Percentiles rank a stretch among this genome's conserved stretches.
Conservation (phyloP, 2,888 invertebrate genomes). For the Hirtodrosophila histrioides region DNA sequence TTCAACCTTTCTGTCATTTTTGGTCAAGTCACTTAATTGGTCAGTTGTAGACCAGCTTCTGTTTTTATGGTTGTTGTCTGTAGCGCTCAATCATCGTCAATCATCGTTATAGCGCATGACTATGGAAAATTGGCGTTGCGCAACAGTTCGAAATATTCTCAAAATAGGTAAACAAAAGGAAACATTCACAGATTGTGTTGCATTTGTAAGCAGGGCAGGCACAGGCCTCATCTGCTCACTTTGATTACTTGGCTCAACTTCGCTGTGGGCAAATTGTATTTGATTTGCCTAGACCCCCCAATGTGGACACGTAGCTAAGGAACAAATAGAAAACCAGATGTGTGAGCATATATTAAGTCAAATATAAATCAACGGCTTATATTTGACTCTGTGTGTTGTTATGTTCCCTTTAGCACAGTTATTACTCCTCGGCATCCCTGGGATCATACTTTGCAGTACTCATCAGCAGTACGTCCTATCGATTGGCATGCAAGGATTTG, state of each 20-base stretch:
- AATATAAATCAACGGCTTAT: slow-evolving; percentile 52
- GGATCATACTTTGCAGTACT: too few relatives aligned
- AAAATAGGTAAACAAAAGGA: slow-evolving; percentile 26
- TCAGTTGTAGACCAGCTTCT: slow-evolving; percentile 1
- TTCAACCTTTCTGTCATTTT: slow-evolving; percentile 8
- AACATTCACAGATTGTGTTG: slow-evolving; percentile 52
- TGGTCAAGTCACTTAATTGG: slow-evolving; percentile 2
- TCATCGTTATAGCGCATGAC: slow-evolving; percentile 32
- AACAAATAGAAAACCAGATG: slow-evolving; percentile 43
- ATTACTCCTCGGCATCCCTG: neutral
- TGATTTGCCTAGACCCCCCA: slow-evolving; percentile 26
- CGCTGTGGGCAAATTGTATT: slow-evolving; percentile 29
- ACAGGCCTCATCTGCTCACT: slow-evolving; percentile 60
- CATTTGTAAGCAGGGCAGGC: slow-evolving; percentile 52
- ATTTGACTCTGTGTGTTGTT: slow-evolving; percentile 8
- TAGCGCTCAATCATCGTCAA: slow-evolving; percentile 52
- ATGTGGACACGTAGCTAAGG: neutral
- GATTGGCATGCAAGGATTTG: neutral
- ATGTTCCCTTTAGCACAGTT: neutral
- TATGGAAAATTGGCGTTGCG: slow-evolving; percentile 27
- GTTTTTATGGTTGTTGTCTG: slow-evolving; percentile 13
- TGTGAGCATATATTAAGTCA: slow-evolving; percentile 56
- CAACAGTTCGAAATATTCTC: slow-evolving; percentile 55
- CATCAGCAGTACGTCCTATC: too few relatives aligned
- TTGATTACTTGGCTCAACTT: slow-evolving; percentile 56